Evolutionary conservation across 2,797 vertebrate species (phyloP), one percentile per base, ranked within the genome.

Genomic region (Vultur gryphus): DNA sequence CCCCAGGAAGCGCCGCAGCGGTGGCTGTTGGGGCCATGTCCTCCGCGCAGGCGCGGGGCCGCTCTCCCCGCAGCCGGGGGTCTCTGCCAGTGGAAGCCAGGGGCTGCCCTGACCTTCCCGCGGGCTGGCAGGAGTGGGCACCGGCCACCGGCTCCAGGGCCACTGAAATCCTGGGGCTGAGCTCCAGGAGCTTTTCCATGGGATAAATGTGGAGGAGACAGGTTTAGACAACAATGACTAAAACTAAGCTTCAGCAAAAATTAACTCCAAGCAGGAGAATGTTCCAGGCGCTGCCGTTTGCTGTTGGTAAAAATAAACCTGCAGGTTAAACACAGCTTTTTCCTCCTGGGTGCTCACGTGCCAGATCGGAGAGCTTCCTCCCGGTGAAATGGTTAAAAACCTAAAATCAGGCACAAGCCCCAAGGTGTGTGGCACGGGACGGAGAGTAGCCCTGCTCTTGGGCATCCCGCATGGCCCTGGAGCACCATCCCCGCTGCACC

Each of bases 241-340:
- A 82, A 93, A 87, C 90, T 33, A 37, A 90, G 71, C 83, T 83
- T 51, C n/a, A 26, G 91, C 39, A 87, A 64, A 89, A 91, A 80
- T 79, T 77, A 52, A 81, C 85, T 93, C 85, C 69, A 37, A 85
- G 75, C 67, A 93, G 91, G 57, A 49, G 90, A 95, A 95, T 46
- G 78, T 96, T 94, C 85, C 89, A 93, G 89, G 89, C 46, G 0
- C 81, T 92, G 87, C 84, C 23, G 7, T 89, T 94, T 12, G 33
- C 93, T 62, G 72, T 62, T 11, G 7, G 85, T 94, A 91, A 95
- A 97, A 97, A 95, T 95, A 96, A 95, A 94, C 71, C 78, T 7
- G 58, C 82, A 93, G 89, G 93, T 95, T 90, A 93, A 93, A 95
- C 82, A 79, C 66, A 59, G 87, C 91, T 83, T 90, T 82, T 89